Percentiles rank a stretch among this genome's conserved stretches.
phyloP scores from a whole-genome alignment of 2,797 vertebrate genomes.

The Neoniphon sammara region DNA sequence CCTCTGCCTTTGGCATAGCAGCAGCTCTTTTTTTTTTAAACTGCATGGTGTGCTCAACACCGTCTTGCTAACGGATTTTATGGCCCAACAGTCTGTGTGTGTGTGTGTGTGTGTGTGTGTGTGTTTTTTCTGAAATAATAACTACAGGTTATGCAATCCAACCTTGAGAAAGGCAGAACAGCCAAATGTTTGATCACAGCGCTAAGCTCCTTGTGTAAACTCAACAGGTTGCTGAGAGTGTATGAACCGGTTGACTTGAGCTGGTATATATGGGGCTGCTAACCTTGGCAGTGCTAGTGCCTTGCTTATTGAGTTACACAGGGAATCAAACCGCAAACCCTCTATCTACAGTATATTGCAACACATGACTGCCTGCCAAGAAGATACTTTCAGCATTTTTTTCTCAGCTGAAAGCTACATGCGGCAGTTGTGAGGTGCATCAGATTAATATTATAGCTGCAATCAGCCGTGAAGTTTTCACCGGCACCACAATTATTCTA shows the following conservation, averaged over 20 bases:
- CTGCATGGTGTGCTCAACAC: slow-evolving; percentile 65
- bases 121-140: slow-evolving; percentile 58
- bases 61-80: slow-evolving; percentile 70
- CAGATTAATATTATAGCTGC: slow-evolving; percentile 37
- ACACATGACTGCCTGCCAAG: slow-evolving; percentile 12
- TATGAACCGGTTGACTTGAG: slow-evolving; percentile 31
- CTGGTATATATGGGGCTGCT: not conserved
- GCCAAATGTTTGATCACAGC: slow-evolving; percentile 37
- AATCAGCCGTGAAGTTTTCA: slow-evolving; percentile 28
- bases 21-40: slow-evolving; percentile 68
- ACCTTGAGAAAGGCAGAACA: slow-evolving; percentile 36
- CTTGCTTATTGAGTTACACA: not conserved
- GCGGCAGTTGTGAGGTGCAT: no score
- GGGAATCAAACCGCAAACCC: not conserved
- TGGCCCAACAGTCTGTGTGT: slow-evolving; percentile 46
- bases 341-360: slow-evolving; percentile 1
- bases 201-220: slow-evolving; percentile 42
- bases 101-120: slow-evolving; percentile 41
- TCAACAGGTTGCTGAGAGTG: slow-evolving; percentile 49
- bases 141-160: slow-evolving; percentile 71
- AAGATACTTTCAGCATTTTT: not conserved
- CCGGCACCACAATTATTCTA: slow-evolving; percentile 23
- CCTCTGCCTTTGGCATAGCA: slow-evolving; percentile 68
- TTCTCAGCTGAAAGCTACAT: no score
- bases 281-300: not conserved